Percentiles rank a stretch among this genome's conserved stretches.
Evolutionary conservation across 2,113 vertebrate genomes (phyloP).

Genomic region (Sarotherodon lohbergeri): DNA sequence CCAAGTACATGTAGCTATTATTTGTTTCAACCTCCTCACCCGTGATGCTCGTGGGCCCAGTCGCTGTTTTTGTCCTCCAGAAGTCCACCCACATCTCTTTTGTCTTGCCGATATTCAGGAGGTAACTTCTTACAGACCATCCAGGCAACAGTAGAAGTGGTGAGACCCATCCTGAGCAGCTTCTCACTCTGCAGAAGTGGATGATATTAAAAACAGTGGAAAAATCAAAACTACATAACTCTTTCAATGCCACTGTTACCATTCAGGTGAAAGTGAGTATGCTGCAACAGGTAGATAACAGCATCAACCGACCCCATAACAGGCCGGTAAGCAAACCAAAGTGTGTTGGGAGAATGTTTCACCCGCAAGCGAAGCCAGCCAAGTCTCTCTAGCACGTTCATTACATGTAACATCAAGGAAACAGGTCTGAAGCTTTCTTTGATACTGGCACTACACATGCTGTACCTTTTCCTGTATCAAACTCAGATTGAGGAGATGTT

Average conservation of each 20-base stretch:
- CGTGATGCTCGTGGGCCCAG: not conserved
- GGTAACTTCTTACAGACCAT: not conserved
- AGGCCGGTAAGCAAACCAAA: not conserved
- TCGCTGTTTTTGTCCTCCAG: not conserved
- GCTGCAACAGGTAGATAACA: not conserved
- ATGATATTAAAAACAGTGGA: not conserved
- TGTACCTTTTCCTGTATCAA: not conserved
- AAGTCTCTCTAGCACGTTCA: not conserved
- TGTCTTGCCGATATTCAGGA: not conserved
- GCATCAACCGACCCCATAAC: not conserved
- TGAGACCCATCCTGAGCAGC: not conserved
- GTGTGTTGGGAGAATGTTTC: not conserved
- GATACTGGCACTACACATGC: not conserved
- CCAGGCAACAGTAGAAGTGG: not conserved
- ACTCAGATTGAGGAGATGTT: not conserved
- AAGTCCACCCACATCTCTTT: not conserved
- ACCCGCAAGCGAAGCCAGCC: not conserved
- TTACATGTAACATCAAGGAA: not conserved
- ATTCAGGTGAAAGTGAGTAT: not conserved
- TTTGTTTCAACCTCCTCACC: not conserved
- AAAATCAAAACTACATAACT: no score
- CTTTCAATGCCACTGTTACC: not conserved
- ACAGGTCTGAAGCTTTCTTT: not conserved
- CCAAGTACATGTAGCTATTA: not conserved
- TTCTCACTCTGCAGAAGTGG: not conserved